Evolutionary conservation across 2,888 invertebrate genomes (phyloP), one percentile per base, ranked within the genome.

Genomic region (Polymixis flavicincta): DNA sequence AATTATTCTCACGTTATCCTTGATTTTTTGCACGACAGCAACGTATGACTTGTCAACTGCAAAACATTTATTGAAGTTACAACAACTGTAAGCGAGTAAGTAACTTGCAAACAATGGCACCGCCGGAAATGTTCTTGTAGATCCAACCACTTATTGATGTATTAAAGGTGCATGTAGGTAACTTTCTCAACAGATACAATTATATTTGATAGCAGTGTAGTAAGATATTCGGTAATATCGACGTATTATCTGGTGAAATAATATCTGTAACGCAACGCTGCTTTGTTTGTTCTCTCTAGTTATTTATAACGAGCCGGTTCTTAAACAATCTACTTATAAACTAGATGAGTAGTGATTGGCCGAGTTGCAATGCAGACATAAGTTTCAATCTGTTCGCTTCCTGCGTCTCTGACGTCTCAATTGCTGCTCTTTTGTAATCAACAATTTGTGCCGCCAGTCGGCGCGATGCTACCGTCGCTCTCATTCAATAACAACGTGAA

Each of bases 341-440:
- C 86, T 86, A 88, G 86, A 87, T 85, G 86, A 89, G 85, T 83
- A 85, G 86, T 88, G 88, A 90, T 90, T 89, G 90, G 87, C 82
- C 82, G 88, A 85, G 84, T 87, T 85, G 87, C 87, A 83, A 85
- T 87, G 89, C 92, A 94, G 92, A 93, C 93, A 95, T 95, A 95
- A 95, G 93, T 95, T 94, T 94, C 95, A 96, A 96, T 95, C 93
- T 93, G 92, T 86, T 84, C 90, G 89, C 91, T 95, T 96, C 95
- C 96, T 95, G 95, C 93, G 92, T 82, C 90, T 90, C 92, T 93
- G 94, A 95, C 95, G 93, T 94, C 94, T 95, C 95, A 96, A 96
- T 96, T 95, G 95, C 92, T 94, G 94, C 95, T 96, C 96, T 96
- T 96, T 96, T 96, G 95, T 96, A 95, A 96, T 95, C 95, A 94